Base-by-base conservation (phyloP, 1,140 invertebrate genomes). In the Neotoxoptera formosana region DNA sequence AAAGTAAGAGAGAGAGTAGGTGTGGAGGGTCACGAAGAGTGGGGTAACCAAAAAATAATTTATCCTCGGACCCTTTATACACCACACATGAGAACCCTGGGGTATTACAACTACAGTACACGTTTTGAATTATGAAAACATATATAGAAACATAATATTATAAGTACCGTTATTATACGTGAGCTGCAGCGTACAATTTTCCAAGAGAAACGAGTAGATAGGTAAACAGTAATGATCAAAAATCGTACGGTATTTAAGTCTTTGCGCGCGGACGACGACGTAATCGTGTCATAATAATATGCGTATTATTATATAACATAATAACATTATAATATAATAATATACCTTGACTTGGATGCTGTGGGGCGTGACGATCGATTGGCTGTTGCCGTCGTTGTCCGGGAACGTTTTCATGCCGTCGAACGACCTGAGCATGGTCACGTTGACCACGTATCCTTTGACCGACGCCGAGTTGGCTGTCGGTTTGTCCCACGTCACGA, bases 401-500 rank as follows among this genome's bases (percentile, higher is more conserved):
- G 60, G 20, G 90, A 94, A 76, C 51, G 60, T 36, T 93, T 94
- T 93, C 36, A 81, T 94, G 56, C 95, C 95, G 94, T 97, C 97
- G 94, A 97, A 97, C 9, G 96, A 96, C 81, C 96, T 95, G 51
- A 97, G 95, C 14, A 96, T 96, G 1, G 97, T 98, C 9, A 98
- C 95, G 94, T 98, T 98, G 4, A 98, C 96, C 23, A 96, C 94
- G 94, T 97, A 98, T 93, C 97, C 96, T 14, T 96, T 96, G 0
- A 98, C 96, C 0, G 96, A 96, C 11, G 97, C 96, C 7, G 95
- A 94, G 94, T 97, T 96, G 93, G 96, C 95, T 30, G 95, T 94
- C 0, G 97, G 97, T 1, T 95, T 95, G 9, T 95, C 95, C 97
- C 97, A 98, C 25, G 96, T 96, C 3, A 98, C 96, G 94, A 96